phyloP scores from a whole-genome alignment of 1,140 invertebrate genomes.

The Drosophila orosa region DNA sequence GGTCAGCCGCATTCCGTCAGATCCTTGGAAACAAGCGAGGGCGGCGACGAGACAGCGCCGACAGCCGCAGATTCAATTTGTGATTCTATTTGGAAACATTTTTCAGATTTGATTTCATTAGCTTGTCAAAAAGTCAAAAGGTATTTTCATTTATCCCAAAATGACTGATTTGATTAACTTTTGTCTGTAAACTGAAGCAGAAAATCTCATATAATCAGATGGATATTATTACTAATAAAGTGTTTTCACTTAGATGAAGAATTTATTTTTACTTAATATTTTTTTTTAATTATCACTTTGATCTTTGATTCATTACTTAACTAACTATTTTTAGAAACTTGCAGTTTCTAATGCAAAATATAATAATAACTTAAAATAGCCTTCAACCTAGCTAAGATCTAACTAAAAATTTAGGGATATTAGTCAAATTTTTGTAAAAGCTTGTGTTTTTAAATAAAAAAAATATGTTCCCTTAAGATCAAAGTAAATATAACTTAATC shows the following conservation, averaged over 20 bases:
- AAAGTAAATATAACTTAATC: not conserved
- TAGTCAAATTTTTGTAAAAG: too few species aligned
- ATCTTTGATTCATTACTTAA: not conserved
- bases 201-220: not conserved
- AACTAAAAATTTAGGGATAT: too few species aligned
- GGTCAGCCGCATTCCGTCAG: slow-evolving; percentile 26
- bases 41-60: not conserved
- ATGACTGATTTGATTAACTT: not conserved
- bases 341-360: too few species aligned
- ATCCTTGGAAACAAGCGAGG: slow-evolving; percentile 7
- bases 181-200: not conserved
- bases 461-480: too few species aligned
- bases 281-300: too few species aligned
- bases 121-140: not conserved
- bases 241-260: too few species aligned
- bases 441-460: too few species aligned
- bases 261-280: too few species aligned
- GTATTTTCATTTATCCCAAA: not conserved
- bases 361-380: too few species aligned
- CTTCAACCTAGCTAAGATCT: not conserved
- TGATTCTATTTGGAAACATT: slow-evolving; percentile 5
- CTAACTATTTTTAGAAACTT: not conserved
- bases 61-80: slow-evolving; percentile 17
- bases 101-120: slow-evolving; percentile 14
- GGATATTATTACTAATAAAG: too few species aligned